Percentiles rank a stretch among this genome's conserved stretches.
Evolutionary conservation across 2,888 invertebrate genomes (phyloP).

Genomic region (Isoperla grammatica): DNA sequence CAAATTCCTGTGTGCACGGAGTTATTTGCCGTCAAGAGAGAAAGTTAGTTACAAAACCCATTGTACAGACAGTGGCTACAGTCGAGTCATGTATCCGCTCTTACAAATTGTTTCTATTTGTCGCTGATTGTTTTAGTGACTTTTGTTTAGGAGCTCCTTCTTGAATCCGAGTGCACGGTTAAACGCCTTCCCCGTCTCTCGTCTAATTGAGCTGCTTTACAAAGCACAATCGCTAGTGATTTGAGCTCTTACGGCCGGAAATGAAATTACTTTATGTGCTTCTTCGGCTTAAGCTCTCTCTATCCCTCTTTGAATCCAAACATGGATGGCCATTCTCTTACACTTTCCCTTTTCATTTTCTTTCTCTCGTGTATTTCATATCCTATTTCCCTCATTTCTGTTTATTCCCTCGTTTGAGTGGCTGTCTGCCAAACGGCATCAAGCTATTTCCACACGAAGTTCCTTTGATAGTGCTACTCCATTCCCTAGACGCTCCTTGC

Average conservation of each 20-base stretch:
- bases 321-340: not conserved
- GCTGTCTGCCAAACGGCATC: conserved; percentile 2
- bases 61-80: too few species aligned
- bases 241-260: not conserved
- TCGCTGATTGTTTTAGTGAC: too few species aligned
- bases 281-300: not conserved
- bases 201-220: conserved; percentile 18
- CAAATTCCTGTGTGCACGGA: too few species aligned
- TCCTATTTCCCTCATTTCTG: conserved; percentile 9
- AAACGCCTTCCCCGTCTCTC: too few species aligned
- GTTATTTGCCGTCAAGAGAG: too few species aligned
- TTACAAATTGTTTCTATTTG: too few species aligned
- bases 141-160: too few species aligned
- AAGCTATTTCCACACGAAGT: not conserved
- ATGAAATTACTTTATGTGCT: conserved; percentile 16
- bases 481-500: too few species aligned
- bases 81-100: too few species aligned
- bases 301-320: not conserved
- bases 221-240: conserved; percentile 16
- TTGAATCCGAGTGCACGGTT: too few species aligned
- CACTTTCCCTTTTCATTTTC: not conserved
- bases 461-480: not conserved
- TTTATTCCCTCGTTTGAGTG: conserved; percentile 11
- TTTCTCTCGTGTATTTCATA: conserved; percentile 10
- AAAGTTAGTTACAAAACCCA: too few species aligned